Conservation (phyloP, 2,113 vertebrate genomes). For the Glareola pratincola region DNA sequence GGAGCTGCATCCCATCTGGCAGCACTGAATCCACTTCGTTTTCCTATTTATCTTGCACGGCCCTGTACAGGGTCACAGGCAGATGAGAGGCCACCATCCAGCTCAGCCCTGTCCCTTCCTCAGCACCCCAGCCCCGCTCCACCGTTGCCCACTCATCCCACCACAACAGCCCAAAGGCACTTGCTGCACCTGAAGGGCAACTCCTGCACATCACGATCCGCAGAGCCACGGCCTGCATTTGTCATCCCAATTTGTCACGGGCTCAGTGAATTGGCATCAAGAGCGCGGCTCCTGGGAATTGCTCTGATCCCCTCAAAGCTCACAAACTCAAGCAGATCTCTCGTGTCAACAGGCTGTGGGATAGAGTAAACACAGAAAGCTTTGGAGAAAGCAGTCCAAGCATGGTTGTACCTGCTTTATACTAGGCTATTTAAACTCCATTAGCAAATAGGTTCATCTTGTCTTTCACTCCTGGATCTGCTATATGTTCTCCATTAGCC, state of each 20-base stretch:
- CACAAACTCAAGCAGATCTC: conserved; percentile 24
- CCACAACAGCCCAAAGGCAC: neutral
- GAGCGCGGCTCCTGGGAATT: neutral
- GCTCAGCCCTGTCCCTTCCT: neutral
- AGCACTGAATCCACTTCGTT: neutral
- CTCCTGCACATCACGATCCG: neutral
- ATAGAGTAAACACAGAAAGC: conserved; percentile 26
- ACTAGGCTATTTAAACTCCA: conserved; percentile 42
- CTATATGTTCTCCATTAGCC: neutral
- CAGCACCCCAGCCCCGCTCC: neutral
- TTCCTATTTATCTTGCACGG: neutral
- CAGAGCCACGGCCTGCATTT: neutral
- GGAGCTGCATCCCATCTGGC: neutral
- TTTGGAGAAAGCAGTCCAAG: neutral
- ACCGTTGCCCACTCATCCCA: neutral
- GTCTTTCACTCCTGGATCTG: conserved; percentile 8
- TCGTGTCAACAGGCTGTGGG: conserved; percentile 39
- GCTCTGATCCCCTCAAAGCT: conserved; percentile 47
- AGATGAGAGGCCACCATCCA: neutral
- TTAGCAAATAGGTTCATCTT: conserved; percentile 30
- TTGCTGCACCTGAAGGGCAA: neutral
- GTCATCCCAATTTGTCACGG: conserved; percentile 41
- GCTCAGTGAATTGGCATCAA: conserved; percentile 33
- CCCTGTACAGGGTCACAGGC: rapidly evolving
- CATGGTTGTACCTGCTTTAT: neutral